phyloP scores from a whole-genome alignment of 1,140 invertebrate species.

The Zophobas morio region DNA sequence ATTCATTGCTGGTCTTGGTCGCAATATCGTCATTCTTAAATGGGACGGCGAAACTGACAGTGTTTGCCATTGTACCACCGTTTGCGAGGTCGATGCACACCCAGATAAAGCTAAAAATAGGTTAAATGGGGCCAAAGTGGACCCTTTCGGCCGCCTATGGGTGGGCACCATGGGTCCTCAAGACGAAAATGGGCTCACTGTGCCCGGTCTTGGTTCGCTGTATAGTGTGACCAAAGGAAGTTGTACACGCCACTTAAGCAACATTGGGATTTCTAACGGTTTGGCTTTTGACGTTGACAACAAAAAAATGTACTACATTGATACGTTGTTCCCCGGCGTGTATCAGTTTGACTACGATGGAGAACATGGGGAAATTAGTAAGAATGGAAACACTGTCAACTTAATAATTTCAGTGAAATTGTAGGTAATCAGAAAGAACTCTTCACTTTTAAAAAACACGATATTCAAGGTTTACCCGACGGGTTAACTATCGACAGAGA shows the following conservation, averaged over 20 bases:
- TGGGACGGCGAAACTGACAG: conserved; percentile 58
- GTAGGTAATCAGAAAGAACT: conserved; percentile 52
- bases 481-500: conserved; percentile 79
- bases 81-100: conserved; percentile 74
- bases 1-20: conserved; percentile 57
- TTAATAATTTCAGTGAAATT: neutral
- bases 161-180: conserved; percentile 79
- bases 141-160: conserved; percentile 83
- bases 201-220: conserved; percentile 71
- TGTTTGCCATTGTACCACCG: conserved; percentile 63
- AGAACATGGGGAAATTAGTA: conserved; percentile 75
- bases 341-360: conserved; percentile 80
- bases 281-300: conserved; percentile 47
- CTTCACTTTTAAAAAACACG: conserved; percentile 56
- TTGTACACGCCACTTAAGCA: conserved; percentile 48
- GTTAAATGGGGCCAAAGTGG: conserved; percentile 91
- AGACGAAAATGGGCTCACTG: conserved; percentile 69
- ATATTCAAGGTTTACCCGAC: conserved; percentile 70
- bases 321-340: conserved; percentile 75
- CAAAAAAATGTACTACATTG: conserved; percentile 82
- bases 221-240: conserved; percentile 69
- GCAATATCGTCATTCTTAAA: conserved; percentile 54
- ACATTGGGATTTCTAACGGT: conserved; percentile 55
- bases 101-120: conserved; percentile 70
- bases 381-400: conserved; percentile 60